Evolutionary conservation across 2,888 invertebrate genomes (phyloP), one percentile per base, ranked within the genome.

Genomic region (Sphinx pinastri): DNA sequence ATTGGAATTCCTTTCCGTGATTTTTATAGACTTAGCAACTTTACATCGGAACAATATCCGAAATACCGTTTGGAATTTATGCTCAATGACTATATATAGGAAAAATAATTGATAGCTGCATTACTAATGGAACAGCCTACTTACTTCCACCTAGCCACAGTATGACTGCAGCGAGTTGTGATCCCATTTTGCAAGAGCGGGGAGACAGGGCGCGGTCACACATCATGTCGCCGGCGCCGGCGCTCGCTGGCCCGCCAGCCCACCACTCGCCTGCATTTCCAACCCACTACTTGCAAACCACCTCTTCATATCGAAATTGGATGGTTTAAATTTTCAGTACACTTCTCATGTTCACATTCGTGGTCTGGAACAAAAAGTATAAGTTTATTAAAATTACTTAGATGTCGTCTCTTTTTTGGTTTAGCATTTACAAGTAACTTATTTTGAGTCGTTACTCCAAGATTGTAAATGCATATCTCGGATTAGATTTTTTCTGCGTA

Each of bases 61-160:
- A n/a, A n/a, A n/a, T n/a, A n/a, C n/a, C n/a, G n/a, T n/a, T n/a
- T n/a, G n/a, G n/a, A n/a, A n/a, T n/a, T n/a, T n/a, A n/a, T n/a
- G n/a, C n/a, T n/a, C n/a, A n/a, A n/a, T n/a, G n/a, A n/a, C n/a
- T n/a, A n/a, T n/a, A n/a, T n/a, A n/a, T n/a, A n/a, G n/a, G n/a
- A n/a, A n/a, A n/a, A n/a, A n/a, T n/a, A n/a, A n/a, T n/a, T n/a
- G n/a, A n/a, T n/a, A n/a, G n/a, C n/a, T n/a, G n/a, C n/a, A n/a
- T n/a, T n/a, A 38, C 38, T 38, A 38, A 1, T 38, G 38, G 38
- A 7, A 38, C 5, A 38, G 38, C 8, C 38, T 38, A 88, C 93
- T 93, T 81, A 93, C 93, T 92, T 86, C 92, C 92, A 79, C 88
- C 88, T 71, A 93, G 88, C 93, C 93, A 93, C 81, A 93, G 74